Percentiles rank a stretch among this genome's conserved stretches.
phyloP scores from a whole-genome alignment of 2,113 vertebrate species.

The Fregata magnificens region DNA sequence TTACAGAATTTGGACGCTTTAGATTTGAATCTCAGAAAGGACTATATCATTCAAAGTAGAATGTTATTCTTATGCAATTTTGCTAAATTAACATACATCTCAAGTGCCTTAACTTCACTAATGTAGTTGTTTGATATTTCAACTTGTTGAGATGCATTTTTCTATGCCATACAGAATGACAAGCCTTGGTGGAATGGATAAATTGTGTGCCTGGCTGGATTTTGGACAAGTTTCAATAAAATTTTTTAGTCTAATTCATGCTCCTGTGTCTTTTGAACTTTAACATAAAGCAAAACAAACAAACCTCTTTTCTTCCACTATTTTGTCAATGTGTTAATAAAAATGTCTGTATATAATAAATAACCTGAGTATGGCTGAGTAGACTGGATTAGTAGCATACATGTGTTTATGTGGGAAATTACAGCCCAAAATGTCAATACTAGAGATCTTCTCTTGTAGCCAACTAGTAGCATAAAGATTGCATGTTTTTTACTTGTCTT shows the following conservation, averaged over 20 bases:
- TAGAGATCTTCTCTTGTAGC: background rate
- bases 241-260: conserved; percentile 49
- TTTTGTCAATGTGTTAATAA: background rate
- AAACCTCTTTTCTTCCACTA: background rate
- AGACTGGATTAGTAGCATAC: background rate
- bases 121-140: conserved; percentile 55
- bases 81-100: conserved; percentile 62
- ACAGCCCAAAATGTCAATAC: background rate
- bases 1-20: background rate
- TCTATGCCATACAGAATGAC: conserved; percentile 29
- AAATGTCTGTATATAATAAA: background rate
- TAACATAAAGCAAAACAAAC: background rate
- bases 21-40: background rate
- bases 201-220: conserved; percentile 54
- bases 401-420: background rate
- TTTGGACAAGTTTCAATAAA: conserved; percentile 76
- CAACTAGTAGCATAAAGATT: background rate
- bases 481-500: background rate
- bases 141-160: conserved; percentile 46
- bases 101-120: conserved; percentile 79
- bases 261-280: background rate
- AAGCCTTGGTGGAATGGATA: conserved; percentile 46
- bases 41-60: conserved; percentile 4
- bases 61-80: conserved; percentile 50
- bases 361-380: background rate